phyloP scores from a whole-genome alignment of 92 coral and sea anemone genomes.

The Palythoa grandiflora region DNA sequence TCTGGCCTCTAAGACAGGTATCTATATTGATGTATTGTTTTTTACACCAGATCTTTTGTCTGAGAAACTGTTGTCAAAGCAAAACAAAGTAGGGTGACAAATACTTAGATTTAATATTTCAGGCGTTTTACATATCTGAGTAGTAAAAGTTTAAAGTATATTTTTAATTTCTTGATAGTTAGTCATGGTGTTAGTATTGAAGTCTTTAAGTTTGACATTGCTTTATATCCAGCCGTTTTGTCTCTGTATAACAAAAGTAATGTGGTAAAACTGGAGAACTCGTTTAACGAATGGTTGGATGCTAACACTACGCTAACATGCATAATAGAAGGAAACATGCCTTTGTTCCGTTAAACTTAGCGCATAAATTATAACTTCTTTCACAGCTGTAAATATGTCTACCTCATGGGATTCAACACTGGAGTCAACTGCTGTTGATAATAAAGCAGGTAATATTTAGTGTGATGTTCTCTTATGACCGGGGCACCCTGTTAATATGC shows the following conservation, averaged over 20 bases:
- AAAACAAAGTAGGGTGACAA: not conserved
- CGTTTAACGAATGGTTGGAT: no score
- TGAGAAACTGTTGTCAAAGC: not conserved
- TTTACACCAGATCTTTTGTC: not conserved
- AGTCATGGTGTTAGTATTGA: no score
- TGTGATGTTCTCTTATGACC: not conserved
- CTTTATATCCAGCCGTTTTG: no score
- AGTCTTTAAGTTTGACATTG: no score
- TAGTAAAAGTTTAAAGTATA: no score
- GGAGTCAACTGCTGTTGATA: conserved; percentile 54
- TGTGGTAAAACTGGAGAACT: no score
- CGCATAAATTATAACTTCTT: not conserved
- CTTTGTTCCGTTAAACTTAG: not conserved
- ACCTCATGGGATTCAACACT: conserved; percentile 71
- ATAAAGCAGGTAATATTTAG: conserved; percentile 57
- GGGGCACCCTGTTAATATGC: not conserved
- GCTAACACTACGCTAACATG: not conserved
- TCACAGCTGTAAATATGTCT: conserved; percentile 53
- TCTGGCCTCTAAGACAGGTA: conserved; percentile 52
- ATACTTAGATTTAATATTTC: no score
- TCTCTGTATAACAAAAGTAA: conserved; percentile 58
- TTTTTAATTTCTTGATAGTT: no score
- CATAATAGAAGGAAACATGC: not conserved
- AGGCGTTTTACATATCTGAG: no score
- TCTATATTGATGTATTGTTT: not conserved